Evolutionary conservation across 2,888 invertebrate species (phyloP).

Genomic region (Prenolepis imparis): DNA sequence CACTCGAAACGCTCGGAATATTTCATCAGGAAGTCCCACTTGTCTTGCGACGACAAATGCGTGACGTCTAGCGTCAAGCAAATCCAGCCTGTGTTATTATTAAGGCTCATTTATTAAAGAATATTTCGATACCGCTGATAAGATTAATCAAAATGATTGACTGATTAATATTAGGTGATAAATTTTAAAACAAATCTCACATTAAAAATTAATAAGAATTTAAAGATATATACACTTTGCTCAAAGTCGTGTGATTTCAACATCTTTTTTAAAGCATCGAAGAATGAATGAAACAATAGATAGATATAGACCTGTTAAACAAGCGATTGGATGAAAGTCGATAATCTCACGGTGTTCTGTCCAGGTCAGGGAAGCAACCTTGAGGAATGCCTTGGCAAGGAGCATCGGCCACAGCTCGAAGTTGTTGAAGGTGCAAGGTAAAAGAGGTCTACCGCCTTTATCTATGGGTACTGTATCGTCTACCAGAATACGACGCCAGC

Average conservation of each 20-base stretch:
- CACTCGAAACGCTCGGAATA: conserved; percentile 76
- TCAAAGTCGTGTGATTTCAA: neutral
- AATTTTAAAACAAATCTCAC: neutral
- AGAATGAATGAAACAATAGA: neutral
- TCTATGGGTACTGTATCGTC: conserved; percentile 87
- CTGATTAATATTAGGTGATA: neutral
- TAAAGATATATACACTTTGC: neutral
- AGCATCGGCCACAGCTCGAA: conserved; percentile 87
- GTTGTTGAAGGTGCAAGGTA: conserved; percentile 82
- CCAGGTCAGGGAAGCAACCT: conserved; percentile 85
- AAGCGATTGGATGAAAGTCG: conserved; percentile 86
- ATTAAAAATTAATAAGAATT: conserved; percentile 3
- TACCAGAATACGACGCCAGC: conserved; percentile 86
- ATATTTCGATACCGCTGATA: neutral
- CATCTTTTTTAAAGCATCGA: neutral
- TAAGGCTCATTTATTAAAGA: neutral
- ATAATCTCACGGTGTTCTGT: conserved; percentile 80
- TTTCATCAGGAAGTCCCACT: conserved; percentile 77
- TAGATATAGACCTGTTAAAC: conserved; percentile 85
- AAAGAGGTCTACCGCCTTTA: conserved; percentile 79
- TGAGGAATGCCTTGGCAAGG: conserved; percentile 86
- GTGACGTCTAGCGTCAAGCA: conserved; percentile 69
- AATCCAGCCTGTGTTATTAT: conserved; percentile 75
- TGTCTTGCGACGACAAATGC: conserved; percentile 73
- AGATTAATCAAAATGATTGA: neutral